These are phyloP conservation scores for Cephus pulcher DNA, from an alignment of 2,888 invertebrate genomes.

Conservation along the genomic window DNA sequence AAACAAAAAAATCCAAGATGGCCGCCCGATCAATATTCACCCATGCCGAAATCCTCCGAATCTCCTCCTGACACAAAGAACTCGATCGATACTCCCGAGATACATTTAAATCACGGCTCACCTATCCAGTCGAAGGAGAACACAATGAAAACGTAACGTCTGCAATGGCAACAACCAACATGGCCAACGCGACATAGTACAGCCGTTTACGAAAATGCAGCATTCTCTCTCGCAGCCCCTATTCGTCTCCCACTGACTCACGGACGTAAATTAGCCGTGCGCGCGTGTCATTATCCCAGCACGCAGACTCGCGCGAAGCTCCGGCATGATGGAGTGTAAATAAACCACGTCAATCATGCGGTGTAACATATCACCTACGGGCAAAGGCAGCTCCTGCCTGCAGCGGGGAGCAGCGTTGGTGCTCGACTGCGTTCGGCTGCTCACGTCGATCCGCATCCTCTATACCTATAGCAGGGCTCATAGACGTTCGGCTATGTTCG, in stretches of 20 bases:
- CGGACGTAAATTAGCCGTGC: neutral
- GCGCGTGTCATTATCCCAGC: constrained; percentile 4
- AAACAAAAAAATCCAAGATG: neutral
- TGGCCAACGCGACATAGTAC: neutral
- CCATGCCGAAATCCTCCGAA: neutral
- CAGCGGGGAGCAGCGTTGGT: neutral
- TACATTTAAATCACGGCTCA: neutral
- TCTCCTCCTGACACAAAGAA: neutral
- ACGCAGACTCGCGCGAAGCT: constrained; percentile 1
- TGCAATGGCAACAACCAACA: neutral
- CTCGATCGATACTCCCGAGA: neutral
- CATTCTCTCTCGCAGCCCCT: neutral
- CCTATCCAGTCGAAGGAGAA: neutral
- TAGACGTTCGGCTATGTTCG: neutral
- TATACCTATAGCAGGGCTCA: neutral
- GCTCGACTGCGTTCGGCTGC: neutral
- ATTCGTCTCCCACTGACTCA: neutral
- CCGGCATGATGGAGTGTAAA: constrained; percentile 6
- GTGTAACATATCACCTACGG: constrained; percentile 9
- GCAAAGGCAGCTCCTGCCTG: constrained; percentile 2
- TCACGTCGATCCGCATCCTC: neutral
- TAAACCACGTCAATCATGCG: constrained; percentile 9
- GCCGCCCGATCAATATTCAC: neutral
- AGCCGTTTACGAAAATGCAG: neutral
- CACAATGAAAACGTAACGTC: neutral